Conservation (phyloP, 2,113 vertebrate species). For the Planiliza haematocheilus region DNA sequence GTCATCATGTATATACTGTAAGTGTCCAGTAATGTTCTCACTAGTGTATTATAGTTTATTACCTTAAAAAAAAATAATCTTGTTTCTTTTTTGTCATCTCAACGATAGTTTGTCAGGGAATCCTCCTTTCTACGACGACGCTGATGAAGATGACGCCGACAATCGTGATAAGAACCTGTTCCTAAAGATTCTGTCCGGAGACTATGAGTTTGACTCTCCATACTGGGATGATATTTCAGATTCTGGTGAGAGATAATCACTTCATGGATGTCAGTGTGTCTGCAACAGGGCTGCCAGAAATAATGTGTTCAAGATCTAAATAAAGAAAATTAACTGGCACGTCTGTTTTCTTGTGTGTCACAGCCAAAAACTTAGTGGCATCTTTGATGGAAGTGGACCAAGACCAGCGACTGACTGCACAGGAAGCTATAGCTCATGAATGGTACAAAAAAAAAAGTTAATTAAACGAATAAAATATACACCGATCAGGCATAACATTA, state of each 20-base stretch:
- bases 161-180: conserved; percentile 97
- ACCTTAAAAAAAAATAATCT: neutral
- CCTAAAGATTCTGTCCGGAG: conserved; percentile 95
- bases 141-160: conserved; percentile 94
- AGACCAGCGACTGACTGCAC: conserved; percentile 94
- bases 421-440: conserved; percentile 97
- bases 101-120: conserved; percentile 93
- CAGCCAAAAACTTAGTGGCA: conserved; percentile 94
- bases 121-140: conserved; percentile 97
- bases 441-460: conserved; percentile 82
- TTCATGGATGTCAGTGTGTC: neutral
- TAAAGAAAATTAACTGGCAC: neutral
- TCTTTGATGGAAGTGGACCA: conserved; percentile 98
- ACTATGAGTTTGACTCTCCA: conserved; percentile 97
- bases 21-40: conserved; percentile 67
- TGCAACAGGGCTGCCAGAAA: neutral
- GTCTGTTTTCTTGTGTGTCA: conserved; percentile 32
- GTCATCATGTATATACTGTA: conserved; percentile 99
- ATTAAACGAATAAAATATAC: neutral
- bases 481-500: neutral
- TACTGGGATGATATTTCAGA: conserved; percentile 99
- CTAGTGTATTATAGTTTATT: neutral
- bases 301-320: neutral
- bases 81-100: neutral
- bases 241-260: conserved; percentile 84